Conservation (phyloP, 2,113 vertebrate species). For the Tachysurus vachellii region DNA sequence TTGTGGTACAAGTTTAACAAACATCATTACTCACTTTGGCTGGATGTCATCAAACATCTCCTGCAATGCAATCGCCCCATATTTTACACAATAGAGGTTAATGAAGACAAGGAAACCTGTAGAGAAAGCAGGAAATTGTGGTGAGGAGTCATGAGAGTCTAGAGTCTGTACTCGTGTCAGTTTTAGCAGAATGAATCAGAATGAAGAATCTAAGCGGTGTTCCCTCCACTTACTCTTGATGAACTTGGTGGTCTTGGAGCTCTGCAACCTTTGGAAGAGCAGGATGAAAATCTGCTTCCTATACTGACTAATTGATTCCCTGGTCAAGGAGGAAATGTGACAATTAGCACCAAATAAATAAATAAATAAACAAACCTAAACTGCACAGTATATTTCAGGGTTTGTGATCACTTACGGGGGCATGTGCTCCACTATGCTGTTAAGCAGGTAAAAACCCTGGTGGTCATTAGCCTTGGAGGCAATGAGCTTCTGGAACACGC, state of each 20-base stretch:
- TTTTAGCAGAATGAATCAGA: neutral
- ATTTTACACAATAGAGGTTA: conserved; percentile 93
- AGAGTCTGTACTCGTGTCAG: neutral
- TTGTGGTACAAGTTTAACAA: neutral
- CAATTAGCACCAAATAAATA: neutral
- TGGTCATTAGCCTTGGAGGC: conserved; percentile 98
- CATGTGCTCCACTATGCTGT: conserved; percentile 97
- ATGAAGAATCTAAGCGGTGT: neutral
- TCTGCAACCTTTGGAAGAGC: conserved; percentile 96
- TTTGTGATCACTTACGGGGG: conserved; percentile 80
- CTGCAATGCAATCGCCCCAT: conserved; percentile 91
- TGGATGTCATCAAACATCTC: conserved; percentile 98
- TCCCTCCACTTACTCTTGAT: conserved; percentile 88
- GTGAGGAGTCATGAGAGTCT: neutral
- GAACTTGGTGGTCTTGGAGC: conserved; percentile 98
- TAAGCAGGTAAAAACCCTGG: conserved; percentile 96
- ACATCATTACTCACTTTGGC: conserved; percentile 84
- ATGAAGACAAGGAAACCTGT: conserved; percentile 97
- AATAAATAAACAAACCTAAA: neutral
- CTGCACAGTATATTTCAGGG: neutral
- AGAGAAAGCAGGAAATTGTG: neutral
- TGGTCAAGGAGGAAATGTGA: conserved; percentile 55
- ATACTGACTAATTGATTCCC: conserved; percentile 90
- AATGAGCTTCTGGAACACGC: conserved; percentile 97
- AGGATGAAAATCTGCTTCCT: conserved; percentile 98